Base-by-base conservation (phyloP, 2,888 invertebrate genomes). In the Hypomecis atomaria region DNA sequence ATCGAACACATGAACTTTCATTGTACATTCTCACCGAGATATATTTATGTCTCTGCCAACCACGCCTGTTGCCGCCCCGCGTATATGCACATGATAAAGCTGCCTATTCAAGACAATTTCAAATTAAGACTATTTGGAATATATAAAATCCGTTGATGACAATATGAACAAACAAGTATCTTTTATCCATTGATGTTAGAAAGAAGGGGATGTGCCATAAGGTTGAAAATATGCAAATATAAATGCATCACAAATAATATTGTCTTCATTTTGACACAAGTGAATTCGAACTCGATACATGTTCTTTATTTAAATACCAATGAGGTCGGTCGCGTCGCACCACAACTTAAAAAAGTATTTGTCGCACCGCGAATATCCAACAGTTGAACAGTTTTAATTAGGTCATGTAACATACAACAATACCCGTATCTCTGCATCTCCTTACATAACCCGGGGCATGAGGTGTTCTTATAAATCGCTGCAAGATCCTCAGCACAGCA, bases 381-480 rank as follows among this genome's bases (percentile, higher is more conserved):
- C 40, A 13, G 38, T 13, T 40, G 10, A 42, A 40, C 42, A 10
- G 63, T 69, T 76, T 75, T 81, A 84, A 84, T 84, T 79, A 75
- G 67, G 65, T 68, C 74, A 73, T 75, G 70, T 75, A 68, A 75
- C 76, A 78, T 59, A 59, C 45, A 59, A 57, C 79, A 81, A 82
- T 82, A 76, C 67, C 69, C 57, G 64, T 81, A 84, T 81, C 81
- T 77, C 69, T 55, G 61, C 74, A 78, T 78, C 81, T 71, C 56
- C 72, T 77, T 72, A 69, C 66, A 70, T 69, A 75, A 73, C 68
- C 62, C 52, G 38, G 71, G 72, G 80, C 87, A 86, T 82, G 86
- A 76, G 79, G 77, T 76, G 78, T 71, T 72, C 79, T 74, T 78
- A 82, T 87, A 86, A 85, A 86, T 87, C 65, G 64, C 74, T 77